phyloP scores from a whole-genome alignment of 1,140 invertebrate species.

The Scaptodrosophila lebanonensis region DNA sequence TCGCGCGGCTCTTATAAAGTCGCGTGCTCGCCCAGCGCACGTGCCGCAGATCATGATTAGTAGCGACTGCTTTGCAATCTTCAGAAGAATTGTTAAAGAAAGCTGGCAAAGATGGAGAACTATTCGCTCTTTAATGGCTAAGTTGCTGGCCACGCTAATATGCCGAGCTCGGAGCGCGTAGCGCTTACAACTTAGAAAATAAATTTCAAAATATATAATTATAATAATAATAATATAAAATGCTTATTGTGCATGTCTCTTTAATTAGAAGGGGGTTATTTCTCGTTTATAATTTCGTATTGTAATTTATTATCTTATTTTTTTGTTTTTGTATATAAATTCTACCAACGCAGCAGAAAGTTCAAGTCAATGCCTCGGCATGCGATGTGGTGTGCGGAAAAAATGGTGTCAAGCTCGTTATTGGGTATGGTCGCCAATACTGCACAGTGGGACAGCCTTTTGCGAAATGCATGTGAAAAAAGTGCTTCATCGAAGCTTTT shows the following conservation, averaged over 20 bases:
- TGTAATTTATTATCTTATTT: conserved; percentile 74
- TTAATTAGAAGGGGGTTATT: conserved; percentile 26
- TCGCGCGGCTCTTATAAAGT: conserved; percentile 58
- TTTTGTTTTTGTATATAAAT: conserved; percentile 77
- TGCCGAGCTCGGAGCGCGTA: conserved; percentile 1
- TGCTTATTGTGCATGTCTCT: conserved; percentile 39
- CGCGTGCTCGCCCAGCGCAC: conserved; percentile 46
- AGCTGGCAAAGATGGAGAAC: conserved; percentile 14
- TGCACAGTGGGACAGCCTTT: conserved; percentile 41
- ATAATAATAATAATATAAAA: conserved; percentile 44
- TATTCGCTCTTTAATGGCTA: neutral
- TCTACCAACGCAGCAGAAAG: conserved; percentile 75
- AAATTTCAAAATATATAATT: conserved; percentile 26
- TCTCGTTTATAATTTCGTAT: conserved; percentile 64
- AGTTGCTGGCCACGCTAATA: conserved; percentile 10
- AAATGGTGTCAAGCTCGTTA: conserved; percentile 51
- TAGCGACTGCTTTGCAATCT: conserved; percentile 15
- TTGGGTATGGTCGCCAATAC: neutral
- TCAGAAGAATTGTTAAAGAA: conserved; percentile 37
- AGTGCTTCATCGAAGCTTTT: too few relatives aligned
- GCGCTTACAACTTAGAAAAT: conserved; percentile 5
- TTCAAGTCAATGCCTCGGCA: conserved; percentile 58
- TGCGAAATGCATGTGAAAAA: conserved; percentile 7
- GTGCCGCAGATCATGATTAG: conserved; percentile 59
- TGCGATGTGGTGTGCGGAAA: conserved; percentile 11